A percentile compares a stretch with the other conserved stretches of the same genome.
Evolutionary conservation across 1,140 invertebrate species (phyloP).

Genomic region (Homarus americanus): DNA sequence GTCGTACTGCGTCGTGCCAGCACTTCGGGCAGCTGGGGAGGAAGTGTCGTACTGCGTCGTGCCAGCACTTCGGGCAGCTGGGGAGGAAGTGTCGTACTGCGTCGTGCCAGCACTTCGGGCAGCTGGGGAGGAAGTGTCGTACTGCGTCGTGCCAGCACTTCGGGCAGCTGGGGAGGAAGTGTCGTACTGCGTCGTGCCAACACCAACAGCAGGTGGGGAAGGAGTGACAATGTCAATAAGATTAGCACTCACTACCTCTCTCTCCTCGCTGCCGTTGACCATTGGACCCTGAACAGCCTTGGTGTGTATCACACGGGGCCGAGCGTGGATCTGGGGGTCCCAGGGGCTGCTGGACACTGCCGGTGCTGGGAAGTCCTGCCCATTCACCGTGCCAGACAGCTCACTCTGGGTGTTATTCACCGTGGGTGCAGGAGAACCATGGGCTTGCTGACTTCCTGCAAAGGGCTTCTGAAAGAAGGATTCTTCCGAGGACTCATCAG

Average conservation of each 20-base stretch:
- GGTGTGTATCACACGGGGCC: not conserved
- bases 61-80: no score
- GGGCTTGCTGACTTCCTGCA: not conserved
- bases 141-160: no score
- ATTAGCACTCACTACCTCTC: not conserved
- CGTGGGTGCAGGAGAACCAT: not conserved
- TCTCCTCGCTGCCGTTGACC: not conserved
- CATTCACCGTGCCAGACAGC: not conserved
- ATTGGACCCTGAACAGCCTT: not conserved
- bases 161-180: no score
- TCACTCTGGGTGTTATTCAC: not conserved
- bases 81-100: no score
- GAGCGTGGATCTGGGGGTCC: not conserved
- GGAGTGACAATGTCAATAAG: not conserved
- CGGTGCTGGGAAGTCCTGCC: not conserved
- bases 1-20: not conserved
- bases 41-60: no score
- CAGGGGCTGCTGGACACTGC: not conserved
- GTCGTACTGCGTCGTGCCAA: no score
- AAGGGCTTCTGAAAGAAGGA: not conserved
- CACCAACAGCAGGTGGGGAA: no score
- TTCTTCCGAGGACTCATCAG: constrained; percentile 54
- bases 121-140: no score
- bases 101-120: no score
- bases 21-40: no score